Evolutionary conservation across 2,113 vertebrate genomes (phyloP).

Genomic region (Sinocyclocheilus anshuiensis): DNA sequence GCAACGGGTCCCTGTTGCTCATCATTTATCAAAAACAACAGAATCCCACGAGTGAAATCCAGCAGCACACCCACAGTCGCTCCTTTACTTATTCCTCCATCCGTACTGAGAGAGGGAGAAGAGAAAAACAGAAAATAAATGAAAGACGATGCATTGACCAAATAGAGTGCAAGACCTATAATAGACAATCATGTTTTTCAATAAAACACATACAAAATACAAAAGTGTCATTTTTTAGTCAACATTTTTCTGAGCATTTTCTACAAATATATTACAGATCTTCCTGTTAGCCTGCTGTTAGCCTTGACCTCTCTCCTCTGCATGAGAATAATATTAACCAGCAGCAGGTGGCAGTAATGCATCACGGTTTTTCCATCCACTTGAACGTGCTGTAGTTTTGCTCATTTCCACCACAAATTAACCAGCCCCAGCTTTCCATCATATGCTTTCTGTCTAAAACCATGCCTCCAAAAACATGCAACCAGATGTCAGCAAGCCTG

Average conservation of each 20-base stretch:
- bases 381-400: not conserved
- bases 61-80: conserved; percentile 91
- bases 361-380: not conserved
- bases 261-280: not conserved
- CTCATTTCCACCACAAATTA: not conserved
- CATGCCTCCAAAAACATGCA: not conserved
- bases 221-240: not conserved
- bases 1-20: conserved; percentile 97
- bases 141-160: not conserved
- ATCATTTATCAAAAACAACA: conserved; percentile 97
- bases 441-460: not conserved
- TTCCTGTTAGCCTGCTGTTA: not conserved
- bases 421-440: not conserved
- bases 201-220: no score
- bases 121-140: not conserved
- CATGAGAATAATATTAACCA: not conserved
- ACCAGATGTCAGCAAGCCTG: not conserved
- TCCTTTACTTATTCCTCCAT: conserved; percentile 92
- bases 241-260: not conserved
- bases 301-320: not conserved
- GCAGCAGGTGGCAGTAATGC: conserved; percentile 35
- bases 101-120: conserved; percentile 78
- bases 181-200: not conserved
- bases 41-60: conserved; percentile 86
- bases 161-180: conserved; percentile 7